Evolutionary conservation across 2,888 invertebrate genomes (phyloP).

Genomic region (Parelbella ahira): DNA sequence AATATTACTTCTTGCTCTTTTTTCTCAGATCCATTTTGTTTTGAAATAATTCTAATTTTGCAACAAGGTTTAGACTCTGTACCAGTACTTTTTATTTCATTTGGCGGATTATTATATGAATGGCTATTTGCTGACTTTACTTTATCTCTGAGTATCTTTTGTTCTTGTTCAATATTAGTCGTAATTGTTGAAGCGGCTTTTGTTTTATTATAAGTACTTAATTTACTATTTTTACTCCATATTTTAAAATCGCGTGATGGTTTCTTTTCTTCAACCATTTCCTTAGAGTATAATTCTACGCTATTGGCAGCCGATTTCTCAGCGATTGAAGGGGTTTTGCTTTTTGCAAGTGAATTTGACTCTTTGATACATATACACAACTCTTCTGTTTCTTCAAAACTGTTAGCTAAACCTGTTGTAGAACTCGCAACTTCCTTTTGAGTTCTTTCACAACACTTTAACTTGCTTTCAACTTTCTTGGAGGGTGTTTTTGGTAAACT

Average conservation of each 20-base stretch:
- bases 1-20: conserved; percentile 23
- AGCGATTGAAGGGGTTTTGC: too few species aligned
- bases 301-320: background rate
- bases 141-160: background rate
- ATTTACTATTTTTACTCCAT: conserved; percentile 6
- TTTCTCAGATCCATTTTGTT: conserved; percentile 18
- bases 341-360: too few species aligned
- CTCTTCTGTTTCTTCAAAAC: conserved; percentile 2
- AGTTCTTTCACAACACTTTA: conserved; percentile 1
- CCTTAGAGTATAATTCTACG: background rate
- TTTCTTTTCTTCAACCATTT: background rate
- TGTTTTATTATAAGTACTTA: background rate
- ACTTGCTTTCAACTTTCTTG: background rate
- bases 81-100: background rate
- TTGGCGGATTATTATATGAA: background rate
- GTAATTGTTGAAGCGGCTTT: conserved; percentile 3
- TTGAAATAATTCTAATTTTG: conserved; percentile 30
- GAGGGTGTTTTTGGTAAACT: too few species aligned
- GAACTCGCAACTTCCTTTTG: conserved; percentile 8
- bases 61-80: conserved; percentile 17
- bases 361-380: conserved; percentile 4
- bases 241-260: background rate
- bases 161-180: background rate
- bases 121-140: background rate
- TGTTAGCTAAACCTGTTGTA: conserved; percentile 2